Base-by-base conservation (phyloP, 2,113 vertebrate genomes). In the Micronycteris hirsuta region DNA sequence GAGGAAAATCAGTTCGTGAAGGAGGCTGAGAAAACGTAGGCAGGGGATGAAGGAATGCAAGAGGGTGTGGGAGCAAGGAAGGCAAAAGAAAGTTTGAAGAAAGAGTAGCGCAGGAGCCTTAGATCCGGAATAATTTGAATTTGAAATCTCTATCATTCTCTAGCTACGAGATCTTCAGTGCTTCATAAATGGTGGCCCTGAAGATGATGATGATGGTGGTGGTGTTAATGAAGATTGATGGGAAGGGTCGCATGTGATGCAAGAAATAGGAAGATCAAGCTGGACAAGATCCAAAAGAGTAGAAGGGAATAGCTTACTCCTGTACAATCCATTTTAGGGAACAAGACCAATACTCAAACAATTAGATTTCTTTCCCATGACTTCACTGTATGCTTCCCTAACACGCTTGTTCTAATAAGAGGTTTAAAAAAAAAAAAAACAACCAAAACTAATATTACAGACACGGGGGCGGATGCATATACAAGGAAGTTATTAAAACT, bases 401-500 rank as follows among this genome's bases (percentile, higher is more conserved):
- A 96, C 67, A 91, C 16, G 58, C 73, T 96, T 93, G 54, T 82
- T 97, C 86, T 95, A 94, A 97, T 96, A 96, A 92, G 94, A 93
- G 80, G n/a, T 61, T 88, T 33, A 22, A 71, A 89, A 86, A 95
- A 81, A 94, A 94, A 85, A 52, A 36, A 16, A 14, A 11, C n/a
- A 17, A 41, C 20, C 63, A 22, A 83, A 96, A 96, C 88, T 90
- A 93, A 97, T 97, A 96, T 96, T 94, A 76, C 76, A 96, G 9
- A 93, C 90, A 73, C 63, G 91, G 91, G 94, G 96, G 92, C 19
- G 26, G 91, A 86, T 83, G 96, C 85, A 80, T 96, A 95, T 82
- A 93, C 78, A 91, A 96, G 96, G 96, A 97, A 98, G 96, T 97
- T 98, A 97, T 97, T 78, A 87, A 97, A 98, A 97, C 81, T 12